Conservation (phyloP, 2,113 vertebrate species). For the Himantopus leucocephalus region DNA sequence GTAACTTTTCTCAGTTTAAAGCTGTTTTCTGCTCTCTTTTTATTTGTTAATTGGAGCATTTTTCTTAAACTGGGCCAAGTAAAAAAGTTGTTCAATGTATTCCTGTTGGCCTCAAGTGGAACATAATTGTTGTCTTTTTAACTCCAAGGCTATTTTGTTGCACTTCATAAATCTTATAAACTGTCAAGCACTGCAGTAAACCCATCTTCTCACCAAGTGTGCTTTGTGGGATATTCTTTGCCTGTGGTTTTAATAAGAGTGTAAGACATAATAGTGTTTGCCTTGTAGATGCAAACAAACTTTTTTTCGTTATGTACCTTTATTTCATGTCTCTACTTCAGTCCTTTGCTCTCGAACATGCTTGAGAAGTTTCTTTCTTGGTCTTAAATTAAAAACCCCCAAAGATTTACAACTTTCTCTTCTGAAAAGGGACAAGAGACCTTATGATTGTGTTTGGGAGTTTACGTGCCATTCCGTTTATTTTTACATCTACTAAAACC, state of each 20-base stretch:
- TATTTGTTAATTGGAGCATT: conserved; percentile 5
- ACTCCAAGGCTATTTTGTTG: neutral
- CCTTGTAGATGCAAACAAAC: neutral
- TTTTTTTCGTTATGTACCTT: neutral
- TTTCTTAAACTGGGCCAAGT: neutral
- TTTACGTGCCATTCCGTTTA: neutral
- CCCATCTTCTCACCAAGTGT: neutral
- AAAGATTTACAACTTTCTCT: neutral
- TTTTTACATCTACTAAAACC: neutral
- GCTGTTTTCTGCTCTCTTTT: conserved; percentile 8
- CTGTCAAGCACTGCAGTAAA: neutral
- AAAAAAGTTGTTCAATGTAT: neutral
- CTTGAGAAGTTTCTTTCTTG: neutral
- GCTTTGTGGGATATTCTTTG: neutral
- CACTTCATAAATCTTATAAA: neutral
- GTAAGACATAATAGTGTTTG: neutral
- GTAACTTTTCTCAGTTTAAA: conserved; percentile 39
- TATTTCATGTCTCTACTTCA: neutral
- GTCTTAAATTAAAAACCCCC: neutral
- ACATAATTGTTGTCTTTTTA: neutral
- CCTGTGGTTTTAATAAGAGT: neutral
- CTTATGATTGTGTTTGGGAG: neutral
- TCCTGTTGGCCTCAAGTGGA: neutral
- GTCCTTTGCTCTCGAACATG: neutral
- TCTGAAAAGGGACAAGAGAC: neutral